A percentile compares a stretch with the other conserved stretches of the same genome.
These are phyloP conservation scores for Lagorchestes hirsutus DNA, from an alignment of 2,797 vertebrate species.

Conservation along the genomic window DNA sequence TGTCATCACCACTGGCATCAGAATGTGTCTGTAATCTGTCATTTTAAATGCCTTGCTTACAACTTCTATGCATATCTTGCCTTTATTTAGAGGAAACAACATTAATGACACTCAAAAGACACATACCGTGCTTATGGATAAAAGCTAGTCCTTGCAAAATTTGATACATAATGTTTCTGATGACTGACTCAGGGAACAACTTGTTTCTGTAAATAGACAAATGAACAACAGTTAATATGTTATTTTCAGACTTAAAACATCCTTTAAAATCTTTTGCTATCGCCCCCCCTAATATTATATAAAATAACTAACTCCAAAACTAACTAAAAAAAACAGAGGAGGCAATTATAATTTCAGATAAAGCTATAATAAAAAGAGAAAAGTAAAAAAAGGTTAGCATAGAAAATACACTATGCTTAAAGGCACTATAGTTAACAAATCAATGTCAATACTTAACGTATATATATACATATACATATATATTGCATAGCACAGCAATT, in stretches of 20 bases:
- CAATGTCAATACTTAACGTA: background rate
- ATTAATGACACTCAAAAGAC: constrained; percentile 49
- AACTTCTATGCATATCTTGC: constrained; percentile 23
- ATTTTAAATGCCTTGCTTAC: background rate
- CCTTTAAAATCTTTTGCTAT: background rate
- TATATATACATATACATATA: too few species aligned
- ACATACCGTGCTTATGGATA: constrained; percentile 99
- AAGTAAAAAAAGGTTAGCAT: background rate
- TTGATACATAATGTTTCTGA: constrained; percentile 99
- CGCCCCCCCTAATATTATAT: background rate
- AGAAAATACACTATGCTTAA: background rate
- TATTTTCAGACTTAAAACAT: background rate
- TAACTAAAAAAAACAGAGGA: too few species aligned
- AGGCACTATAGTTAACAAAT: background rate
- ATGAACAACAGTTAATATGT: constrained; percentile 20
- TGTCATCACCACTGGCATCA: background rate
- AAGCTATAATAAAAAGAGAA: background rate
- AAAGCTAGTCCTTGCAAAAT: constrained; percentile 98
- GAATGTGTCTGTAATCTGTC: background rate
- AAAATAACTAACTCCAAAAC: background rate
- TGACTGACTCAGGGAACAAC: constrained; percentile 97
- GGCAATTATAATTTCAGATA: background rate
- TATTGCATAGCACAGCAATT: background rate
- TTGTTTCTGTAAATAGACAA: constrained; percentile 94
- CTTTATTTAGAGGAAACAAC: constrained; percentile 27